These are phyloP conservation scores for Synergus laeviventris DNA, from an alignment of 2,888 invertebrate species.

Conservation along the genomic window DNA sequence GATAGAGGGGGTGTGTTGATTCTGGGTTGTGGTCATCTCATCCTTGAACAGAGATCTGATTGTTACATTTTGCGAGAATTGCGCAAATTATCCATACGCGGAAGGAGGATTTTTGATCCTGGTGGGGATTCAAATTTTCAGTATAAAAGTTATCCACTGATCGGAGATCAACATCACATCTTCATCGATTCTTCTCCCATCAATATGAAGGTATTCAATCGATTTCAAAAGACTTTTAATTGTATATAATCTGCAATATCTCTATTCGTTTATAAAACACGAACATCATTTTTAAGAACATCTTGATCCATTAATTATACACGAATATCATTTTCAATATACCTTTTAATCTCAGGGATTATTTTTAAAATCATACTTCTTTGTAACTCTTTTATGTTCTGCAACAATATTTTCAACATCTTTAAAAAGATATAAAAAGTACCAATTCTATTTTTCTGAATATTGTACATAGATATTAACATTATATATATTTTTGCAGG, in stretches of 20 bases:
- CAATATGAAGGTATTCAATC: conserved; percentile 22
- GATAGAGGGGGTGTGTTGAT: conserved; percentile 47
- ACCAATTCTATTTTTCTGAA: too few relatives aligned
- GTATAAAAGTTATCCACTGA: conserved; percentile 26
- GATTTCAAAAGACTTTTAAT: neutral
- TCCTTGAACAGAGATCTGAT: conserved; percentile 50
- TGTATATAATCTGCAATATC: neutral
- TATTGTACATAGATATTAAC: neutral
- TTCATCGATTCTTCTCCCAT: conserved; percentile 26
- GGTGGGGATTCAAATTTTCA: conserved; percentile 31
- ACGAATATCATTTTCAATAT: neutral
- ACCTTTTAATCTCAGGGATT: neutral
- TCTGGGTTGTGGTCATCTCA: conserved; percentile 50
- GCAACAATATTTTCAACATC: neutral
- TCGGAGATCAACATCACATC: conserved; percentile 18
- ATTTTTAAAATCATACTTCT: neutral
- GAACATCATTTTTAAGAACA: too few relatives aligned
- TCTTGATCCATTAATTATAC: too few relatives aligned
- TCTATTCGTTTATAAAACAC: neutral
- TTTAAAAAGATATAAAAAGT: too few relatives aligned
- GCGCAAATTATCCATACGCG: conserved; percentile 41
- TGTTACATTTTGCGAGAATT: conserved; percentile 48
- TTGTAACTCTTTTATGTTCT: neutral
- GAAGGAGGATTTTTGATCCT: conserved; percentile 42
- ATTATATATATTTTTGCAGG: conserved; percentile 40